Conservation (phyloP, 2,797 vertebrate genomes). For the Macropodus opercularis region DNA sequence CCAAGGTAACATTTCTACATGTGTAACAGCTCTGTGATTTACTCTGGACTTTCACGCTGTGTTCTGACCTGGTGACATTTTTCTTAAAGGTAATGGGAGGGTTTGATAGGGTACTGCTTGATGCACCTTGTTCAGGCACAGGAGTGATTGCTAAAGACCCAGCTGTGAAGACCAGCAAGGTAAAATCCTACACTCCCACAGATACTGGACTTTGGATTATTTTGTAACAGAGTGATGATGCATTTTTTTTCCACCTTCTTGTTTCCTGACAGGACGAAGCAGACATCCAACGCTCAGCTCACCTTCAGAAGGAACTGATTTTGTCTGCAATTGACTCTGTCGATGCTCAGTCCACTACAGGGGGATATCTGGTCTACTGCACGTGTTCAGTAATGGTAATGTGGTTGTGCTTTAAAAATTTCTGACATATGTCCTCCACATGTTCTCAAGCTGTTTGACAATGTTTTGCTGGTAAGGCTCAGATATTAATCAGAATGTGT, state of each 20-base stretch:
- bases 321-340: constrained; percentile 95
- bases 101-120: constrained; percentile 94
- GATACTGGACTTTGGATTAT: background rate
- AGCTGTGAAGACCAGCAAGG: constrained; percentile 95
- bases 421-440: background rate
- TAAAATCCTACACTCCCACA: constrained; percentile 36
- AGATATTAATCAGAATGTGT: constrained; percentile 17
- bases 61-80: constrained; percentile 14
- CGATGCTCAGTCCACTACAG: constrained; percentile 88
- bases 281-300: constrained; percentile 91
- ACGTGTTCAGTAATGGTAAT: constrained; percentile 93
- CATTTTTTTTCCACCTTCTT: background rate
- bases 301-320: constrained; percentile 95
- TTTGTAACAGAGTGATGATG: background rate
- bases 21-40: background rate
- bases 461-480: background rate
- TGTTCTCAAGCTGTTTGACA: background rate
- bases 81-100: constrained; percentile 89
- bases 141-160: constrained; percentile 97
- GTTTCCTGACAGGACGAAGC: constrained; percentile 83
- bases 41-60: background rate
- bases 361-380: constrained; percentile 95
- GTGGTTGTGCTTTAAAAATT: background rate
- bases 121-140: constrained; percentile 97
- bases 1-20: constrained; percentile 82